A percentile compares a stretch with the other conserved stretches of the same genome.
These are phyloP conservation scores for Crocidura indochinensis DNA, from an alignment of 2,797 vertebrate genomes.

Conservation along the genomic window DNA sequence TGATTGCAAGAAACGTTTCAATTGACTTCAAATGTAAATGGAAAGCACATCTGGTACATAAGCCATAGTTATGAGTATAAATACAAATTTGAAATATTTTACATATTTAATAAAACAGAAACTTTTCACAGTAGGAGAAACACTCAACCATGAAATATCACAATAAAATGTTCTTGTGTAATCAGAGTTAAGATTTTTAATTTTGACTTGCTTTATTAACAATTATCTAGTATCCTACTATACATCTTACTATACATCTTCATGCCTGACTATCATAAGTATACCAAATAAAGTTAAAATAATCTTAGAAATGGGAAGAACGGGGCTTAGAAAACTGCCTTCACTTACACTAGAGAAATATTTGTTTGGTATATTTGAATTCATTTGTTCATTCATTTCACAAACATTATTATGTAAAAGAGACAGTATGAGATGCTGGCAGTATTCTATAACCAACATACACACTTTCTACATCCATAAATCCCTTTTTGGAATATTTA, in stretches of 20 bases:
- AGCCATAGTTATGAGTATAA: not conserved
- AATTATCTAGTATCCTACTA: constrained; percentile 42
- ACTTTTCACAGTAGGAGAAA: constrained; percentile 40
- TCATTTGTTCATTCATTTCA: constrained; percentile 10
- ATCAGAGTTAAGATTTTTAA: constrained; percentile 52
- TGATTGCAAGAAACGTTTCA: constrained; percentile 64
- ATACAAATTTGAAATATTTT: constrained; percentile 55
- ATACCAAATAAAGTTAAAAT: constrained; percentile 52
- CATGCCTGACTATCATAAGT: constrained; percentile 44
- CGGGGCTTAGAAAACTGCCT: constrained; percentile 16
- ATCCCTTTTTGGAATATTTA: constrained; percentile 38
- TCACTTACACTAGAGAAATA: constrained; percentile 39
- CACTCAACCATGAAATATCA: constrained; percentile 13
- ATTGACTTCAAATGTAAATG: constrained; percentile 65
- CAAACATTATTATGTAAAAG: constrained; percentile 55
- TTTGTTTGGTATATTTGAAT: not conserved
- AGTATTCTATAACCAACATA: constrained; percentile 19
- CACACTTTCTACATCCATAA: not conserved
- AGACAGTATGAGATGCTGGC: not conserved
- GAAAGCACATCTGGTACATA: constrained; percentile 58
- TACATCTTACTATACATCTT: not conserved
- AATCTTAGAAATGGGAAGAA: constrained; percentile 40
- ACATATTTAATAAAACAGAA: constrained; percentile 34
- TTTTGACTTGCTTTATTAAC: constrained; percentile 50
- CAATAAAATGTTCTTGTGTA: constrained; percentile 41